Evolutionary conservation across 2,113 vertebrate species (phyloP), one percentile per base, ranked within the genome.

Genomic region (Dromaius novaehollandiae): DNA sequence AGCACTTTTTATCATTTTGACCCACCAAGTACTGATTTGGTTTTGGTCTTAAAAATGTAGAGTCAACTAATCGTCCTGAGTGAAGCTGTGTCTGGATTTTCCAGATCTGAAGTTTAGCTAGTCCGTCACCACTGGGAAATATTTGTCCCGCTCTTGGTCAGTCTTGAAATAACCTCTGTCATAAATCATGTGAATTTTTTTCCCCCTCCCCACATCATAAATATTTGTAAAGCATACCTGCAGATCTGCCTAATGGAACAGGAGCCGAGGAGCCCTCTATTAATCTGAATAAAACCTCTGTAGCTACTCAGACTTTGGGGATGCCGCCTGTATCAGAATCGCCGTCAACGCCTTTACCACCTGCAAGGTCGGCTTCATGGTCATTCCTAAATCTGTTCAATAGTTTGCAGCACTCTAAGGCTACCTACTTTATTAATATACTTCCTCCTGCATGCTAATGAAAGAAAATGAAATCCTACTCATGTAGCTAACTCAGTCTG

Each of bases 141-240:
- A 63, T 22, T 88, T 90, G 73, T 71, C 51, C 36, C 53, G 1
- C 34, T 66, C 32, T 79, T 22, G 36, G 14, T 75, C 40, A 34
- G 34, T 53, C 70, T 34, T 85, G 40, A 89, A 83, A 82, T 21
- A 77, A 32, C 32, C 24, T 66, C 16, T 34, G 8, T 88, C 12
- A 10, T 64, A 88, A 64, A 24, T 71, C 1, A 19, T 32, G 20
- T 40, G 6, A 75, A 13, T 13, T 86, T 42, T 90, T n/a, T 32
- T 46, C 30, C 10, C 8, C 24, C 7, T 15, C 8, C 3, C 2
- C 1, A 1, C 86, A 25, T 89, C 19, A 63, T 81, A 88, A 88
- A 93, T 91, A 10, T 25, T 5, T 61, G 34, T 89, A 74, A 96
- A 98, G 97, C 58, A 38, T 73, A 40, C 79, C 88, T 96, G n/a